A percentile compares a stretch with the other conserved stretches of the same genome.
phyloP scores from a whole-genome alignment of 2,113 vertebrate species.

The Phalacrocorax carbo region DNA sequence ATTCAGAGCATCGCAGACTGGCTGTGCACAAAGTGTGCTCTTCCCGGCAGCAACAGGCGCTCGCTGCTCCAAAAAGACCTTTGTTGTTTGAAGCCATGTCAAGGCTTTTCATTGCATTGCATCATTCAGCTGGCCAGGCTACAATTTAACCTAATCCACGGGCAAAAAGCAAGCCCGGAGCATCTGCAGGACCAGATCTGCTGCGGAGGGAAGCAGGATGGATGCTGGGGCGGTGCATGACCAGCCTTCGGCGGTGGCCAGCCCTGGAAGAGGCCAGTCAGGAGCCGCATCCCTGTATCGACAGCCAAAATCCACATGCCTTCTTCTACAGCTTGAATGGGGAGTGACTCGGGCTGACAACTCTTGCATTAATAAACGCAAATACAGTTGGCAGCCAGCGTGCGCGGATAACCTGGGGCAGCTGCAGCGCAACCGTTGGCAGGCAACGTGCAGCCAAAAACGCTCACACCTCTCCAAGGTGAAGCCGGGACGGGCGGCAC shows the following conservation, averaged over 20 bases:
- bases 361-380: background rate
- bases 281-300: background rate
- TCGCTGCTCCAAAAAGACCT: background rate
- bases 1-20: background rate
- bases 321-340: background rate
- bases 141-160: background rate
- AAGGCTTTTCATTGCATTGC: constrained; percentile 26
- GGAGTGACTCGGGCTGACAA: background rate
- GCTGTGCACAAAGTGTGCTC: background rate
- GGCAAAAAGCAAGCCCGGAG: background rate
- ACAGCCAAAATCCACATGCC: background rate
- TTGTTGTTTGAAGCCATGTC: constrained; percentile 26
- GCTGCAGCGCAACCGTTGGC: rapidly evolving
- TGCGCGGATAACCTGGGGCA: background rate
- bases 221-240: background rate
- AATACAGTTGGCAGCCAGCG: background rate
- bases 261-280: background rate
- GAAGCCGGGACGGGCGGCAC: background rate
- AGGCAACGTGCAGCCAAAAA: background rate
- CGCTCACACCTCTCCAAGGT: background rate
- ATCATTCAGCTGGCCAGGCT: constrained; percentile 22
- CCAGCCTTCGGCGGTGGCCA: background rate
- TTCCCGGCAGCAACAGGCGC: background rate
- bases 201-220: background rate
- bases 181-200: background rate